A percentile compares a stretch with the other conserved stretches of the same genome.
phyloP scores from a whole-genome alignment of 1,140 invertebrate genomes.

The Riptortus pedestris region DNA sequence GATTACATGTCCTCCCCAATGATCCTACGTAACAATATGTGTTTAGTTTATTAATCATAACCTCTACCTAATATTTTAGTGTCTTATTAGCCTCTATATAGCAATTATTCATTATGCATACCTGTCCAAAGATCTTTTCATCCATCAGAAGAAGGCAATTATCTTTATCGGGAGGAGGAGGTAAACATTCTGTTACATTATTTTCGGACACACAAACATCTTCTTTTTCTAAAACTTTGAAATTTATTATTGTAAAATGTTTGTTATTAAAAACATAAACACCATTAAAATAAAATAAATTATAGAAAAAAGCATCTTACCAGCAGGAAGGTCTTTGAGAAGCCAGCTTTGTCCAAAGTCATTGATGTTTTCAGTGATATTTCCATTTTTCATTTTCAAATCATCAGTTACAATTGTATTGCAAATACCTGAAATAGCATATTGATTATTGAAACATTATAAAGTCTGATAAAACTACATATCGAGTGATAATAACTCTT shows the following conservation, averaged over 20 bases:
- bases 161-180: constrained; percentile 45
- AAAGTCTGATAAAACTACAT: background rate
- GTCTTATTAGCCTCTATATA: too few species aligned
- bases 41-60: too few species aligned
- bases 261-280: background rate
- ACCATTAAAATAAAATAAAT: background rate
- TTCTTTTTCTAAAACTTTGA: constrained; percentile 27
- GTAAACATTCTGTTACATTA: constrained; percentile 39
- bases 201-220: constrained; percentile 30
- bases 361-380: constrained; percentile 38
- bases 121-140: constrained; percentile 49
- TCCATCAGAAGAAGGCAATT: constrained; percentile 54
- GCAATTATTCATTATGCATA: too few species aligned
- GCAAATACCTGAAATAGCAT: constrained; percentile 42
- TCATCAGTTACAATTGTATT: constrained; percentile 55
- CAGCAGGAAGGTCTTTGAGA: constrained; percentile 21
- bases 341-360: constrained; percentile 52
- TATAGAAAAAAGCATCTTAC: constrained; percentile 16
- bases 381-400: constrained; percentile 44
- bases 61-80: too few species aligned
- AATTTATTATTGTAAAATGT: background rate
- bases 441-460: background rate
- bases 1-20: too few species aligned
- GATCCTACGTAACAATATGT: too few species aligned
- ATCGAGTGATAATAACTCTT: background rate